phyloP scores from a whole-genome alignment of 2,113 vertebrate genomes.

The Carollia perspicillata region DNA sequence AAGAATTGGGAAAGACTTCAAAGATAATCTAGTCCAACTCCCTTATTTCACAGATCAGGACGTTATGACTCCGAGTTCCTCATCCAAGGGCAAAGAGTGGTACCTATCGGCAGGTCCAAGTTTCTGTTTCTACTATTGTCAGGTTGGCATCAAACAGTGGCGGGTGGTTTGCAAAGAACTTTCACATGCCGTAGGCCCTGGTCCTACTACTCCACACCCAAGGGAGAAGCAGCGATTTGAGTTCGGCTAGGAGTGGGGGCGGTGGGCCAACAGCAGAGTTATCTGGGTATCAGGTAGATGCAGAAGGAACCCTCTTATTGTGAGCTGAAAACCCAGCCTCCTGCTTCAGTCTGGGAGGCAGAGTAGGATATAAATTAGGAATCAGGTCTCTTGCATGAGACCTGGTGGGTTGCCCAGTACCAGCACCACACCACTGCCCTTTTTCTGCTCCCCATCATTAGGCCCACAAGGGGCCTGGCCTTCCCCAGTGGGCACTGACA shows the following conservation, averaged over 20 bases:
- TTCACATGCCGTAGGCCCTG: background rate
- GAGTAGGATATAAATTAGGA: background rate
- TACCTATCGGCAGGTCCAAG: background rate
- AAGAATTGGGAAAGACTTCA: background rate
- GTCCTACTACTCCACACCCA: background rate
- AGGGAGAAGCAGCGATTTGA: background rate
- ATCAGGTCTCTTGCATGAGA: background rate
- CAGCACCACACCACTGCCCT: background rate
- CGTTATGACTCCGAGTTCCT: background rate
- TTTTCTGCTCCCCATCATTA: background rate
- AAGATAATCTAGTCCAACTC: background rate
- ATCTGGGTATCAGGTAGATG: background rate
- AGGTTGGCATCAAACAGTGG: background rate
- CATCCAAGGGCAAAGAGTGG: background rate
- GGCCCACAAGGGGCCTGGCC: background rate
- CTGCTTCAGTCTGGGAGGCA: background rate
- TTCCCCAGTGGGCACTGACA: background rate
- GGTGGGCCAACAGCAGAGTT: background rate
- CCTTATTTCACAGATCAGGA: conserved; percentile 1
- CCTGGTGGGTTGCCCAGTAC: background rate
- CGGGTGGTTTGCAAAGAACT: background rate
- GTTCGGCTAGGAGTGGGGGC: background rate
- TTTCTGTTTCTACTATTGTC: background rate
- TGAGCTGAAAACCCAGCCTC: background rate
- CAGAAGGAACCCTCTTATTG: background rate